Conservation (phyloP, 2,113 vertebrate genomes). For the Syngnathus scovelli region DNA sequence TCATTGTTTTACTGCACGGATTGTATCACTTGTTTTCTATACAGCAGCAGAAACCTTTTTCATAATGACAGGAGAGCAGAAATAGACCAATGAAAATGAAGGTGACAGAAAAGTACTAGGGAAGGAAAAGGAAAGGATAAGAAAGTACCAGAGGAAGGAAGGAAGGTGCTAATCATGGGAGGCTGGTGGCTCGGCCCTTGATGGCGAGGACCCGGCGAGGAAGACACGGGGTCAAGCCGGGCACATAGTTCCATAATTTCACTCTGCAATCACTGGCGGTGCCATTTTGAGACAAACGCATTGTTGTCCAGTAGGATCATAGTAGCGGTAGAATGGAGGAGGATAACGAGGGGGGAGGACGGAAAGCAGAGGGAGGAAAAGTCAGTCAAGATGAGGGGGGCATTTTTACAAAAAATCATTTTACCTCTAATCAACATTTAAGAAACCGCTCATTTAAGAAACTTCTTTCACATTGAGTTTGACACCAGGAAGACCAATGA, state of each 20-base stretch:
- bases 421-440: too few species aligned
- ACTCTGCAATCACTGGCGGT: constrained; percentile 89
- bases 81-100: neutral
- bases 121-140: constrained; percentile 27
- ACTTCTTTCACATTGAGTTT: neutral
- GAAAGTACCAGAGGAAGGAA: constrained; percentile 55
- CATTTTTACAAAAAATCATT: too few species aligned
- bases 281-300: constrained; percentile 3
- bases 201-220: constrained; percentile 97
- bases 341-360: constrained; percentile 33
- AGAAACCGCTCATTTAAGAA: too few species aligned
- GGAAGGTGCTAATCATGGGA: constrained; percentile 80
- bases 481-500: neutral
- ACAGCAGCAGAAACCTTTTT: neutral
- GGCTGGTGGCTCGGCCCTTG: constrained; percentile 96
- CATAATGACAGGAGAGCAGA: neutral
- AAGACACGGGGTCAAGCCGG: constrained; percentile 96
- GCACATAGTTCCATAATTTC: constrained; percentile 98
- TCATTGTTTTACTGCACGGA: neutral
- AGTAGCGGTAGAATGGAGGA: constrained; percentile 37
- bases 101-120: neutral
- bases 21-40: neutral
- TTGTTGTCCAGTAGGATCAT: constrained; percentile 16
- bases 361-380: constrained; percentile 8
- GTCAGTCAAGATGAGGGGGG: constrained; percentile 1